Evolutionary conservation across 2,113 vertebrate species (phyloP).

Genomic region (Platycercus adscitus): DNA sequence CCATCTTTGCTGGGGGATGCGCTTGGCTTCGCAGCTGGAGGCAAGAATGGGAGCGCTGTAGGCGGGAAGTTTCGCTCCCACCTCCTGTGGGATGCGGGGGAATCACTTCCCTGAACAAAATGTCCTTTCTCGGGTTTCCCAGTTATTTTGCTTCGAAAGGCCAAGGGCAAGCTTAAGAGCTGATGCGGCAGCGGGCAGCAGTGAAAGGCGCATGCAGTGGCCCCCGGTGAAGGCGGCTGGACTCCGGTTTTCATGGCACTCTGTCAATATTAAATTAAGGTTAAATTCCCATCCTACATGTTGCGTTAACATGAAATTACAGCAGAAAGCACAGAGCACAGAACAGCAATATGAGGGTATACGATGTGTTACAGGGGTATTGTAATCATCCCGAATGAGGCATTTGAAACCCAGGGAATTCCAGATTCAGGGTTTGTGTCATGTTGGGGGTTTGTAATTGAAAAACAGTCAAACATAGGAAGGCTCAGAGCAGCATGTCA

Average conservation of each 20-base stretch:
- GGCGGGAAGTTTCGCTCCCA: background rate
- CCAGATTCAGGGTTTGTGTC: background rate
- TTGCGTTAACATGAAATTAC: constrained; percentile 22
- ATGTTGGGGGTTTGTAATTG: background rate
- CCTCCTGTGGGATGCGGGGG: background rate
- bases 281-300: constrained; percentile 38
- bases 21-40: background rate
- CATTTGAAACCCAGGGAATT: constrained; percentile 43
- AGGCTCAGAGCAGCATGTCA: background rate
- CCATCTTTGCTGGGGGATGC: background rate
- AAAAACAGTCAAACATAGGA: background rate
- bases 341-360: constrained; percentile 22
- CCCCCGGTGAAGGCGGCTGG: background rate
- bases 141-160: background rate
- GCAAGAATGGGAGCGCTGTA: background rate
- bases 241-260: background rate
- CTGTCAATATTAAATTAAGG: constrained; percentile 43
- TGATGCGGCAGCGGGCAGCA: background rate
- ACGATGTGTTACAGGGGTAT: constrained; percentile 27
- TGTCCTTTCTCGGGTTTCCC: background rate
- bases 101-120: background rate
- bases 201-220: background rate
- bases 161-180: background rate
- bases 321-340: constrained; percentile 14
- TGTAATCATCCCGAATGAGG: constrained; percentile 34